Conservation (phyloP, 2,113 vertebrate genomes). For the Coptodon bakossiorum region DNA sequence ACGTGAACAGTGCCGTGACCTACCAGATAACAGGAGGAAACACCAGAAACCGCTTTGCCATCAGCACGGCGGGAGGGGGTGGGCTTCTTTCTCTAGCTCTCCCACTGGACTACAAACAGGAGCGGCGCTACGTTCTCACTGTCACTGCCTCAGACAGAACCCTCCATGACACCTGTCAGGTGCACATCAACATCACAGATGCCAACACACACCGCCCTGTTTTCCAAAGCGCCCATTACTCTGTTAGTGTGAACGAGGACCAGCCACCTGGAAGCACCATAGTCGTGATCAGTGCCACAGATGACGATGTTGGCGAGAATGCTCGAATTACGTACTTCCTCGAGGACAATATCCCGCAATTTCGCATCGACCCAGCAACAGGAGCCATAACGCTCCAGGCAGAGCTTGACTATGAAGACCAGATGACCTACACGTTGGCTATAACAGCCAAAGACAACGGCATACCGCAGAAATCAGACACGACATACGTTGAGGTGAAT, state of each 20-base stretch:
- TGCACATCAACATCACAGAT: slow-evolving; percentile 96
- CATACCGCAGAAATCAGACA: slow-evolving; percentile 97
- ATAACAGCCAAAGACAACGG: slow-evolving; percentile 97
- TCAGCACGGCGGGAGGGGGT: slow-evolving; percentile 87
- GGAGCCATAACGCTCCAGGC: slow-evolving; percentile 93
- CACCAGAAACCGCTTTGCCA: slow-evolving; percentile 93
- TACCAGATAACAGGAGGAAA: slow-evolving; percentile 98
- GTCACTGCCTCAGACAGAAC: slow-evolving; percentile 94
- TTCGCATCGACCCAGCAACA: slow-evolving; percentile 84
- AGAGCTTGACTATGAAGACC: slow-evolving; percentile 95
- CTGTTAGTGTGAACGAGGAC: slow-evolving; percentile 90
- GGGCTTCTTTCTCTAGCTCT: slow-evolving; percentile 90
- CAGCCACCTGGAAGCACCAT: slow-evolving; percentile 88
- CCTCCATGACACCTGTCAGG: slow-evolving; percentile 90
- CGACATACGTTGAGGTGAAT: slow-evolving; percentile 96
- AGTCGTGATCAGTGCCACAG: slow-evolving; percentile 93
- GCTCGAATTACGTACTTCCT: slow-evolving; percentile 91
- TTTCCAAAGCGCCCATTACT: slow-evolving; percentile 96
- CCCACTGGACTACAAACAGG: slow-evolving; percentile 97
- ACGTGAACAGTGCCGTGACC: slow-evolving; percentile 93
- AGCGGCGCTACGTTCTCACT: slow-evolving; percentile 89
- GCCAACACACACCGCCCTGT: slow-evolving; percentile 96
- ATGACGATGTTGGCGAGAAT: slow-evolving; percentile 95
- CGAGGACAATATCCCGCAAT: slow-evolving; percentile 95
- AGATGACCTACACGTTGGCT: slow-evolving; percentile 93